Evolutionary conservation across 1,140 invertebrate genomes (phyloP).

Genomic region (Drosophila trapezifrons): DNA sequence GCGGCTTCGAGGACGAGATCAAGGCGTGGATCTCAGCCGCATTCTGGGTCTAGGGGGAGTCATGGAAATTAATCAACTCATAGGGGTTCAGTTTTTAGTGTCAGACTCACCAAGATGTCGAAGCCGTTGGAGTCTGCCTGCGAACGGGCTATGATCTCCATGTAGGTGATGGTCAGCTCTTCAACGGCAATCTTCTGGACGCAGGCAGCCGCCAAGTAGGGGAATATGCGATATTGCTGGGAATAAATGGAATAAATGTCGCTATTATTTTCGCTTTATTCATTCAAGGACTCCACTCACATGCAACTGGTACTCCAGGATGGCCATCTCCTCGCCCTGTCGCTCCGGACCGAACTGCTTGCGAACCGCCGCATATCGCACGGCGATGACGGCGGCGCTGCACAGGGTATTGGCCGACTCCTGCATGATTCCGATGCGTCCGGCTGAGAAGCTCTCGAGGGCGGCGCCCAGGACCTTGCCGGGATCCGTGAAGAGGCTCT

Average conservation of each 20-base stretch:
- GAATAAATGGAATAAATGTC: constrained; percentile 40
- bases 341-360: constrained; percentile 93
- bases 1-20: constrained; percentile 94
- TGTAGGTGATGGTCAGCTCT: constrained; percentile 85
- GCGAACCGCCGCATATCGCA: constrained; percentile 94
- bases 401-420: constrained; percentile 90
- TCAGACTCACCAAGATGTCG: constrained; percentile 85
- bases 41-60: constrained; percentile 86
- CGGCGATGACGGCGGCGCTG: constrained; percentile 92
- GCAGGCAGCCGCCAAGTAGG: constrained; percentile 93
- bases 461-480: constrained; percentile 91
- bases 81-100: fast-evolving
- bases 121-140: constrained; percentile 85
- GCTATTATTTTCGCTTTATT: background rate
- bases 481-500: constrained; percentile 90
- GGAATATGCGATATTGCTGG: constrained; percentile 96
- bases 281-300: constrained; percentile 83
- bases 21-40: constrained; percentile 96
- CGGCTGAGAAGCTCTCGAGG: constrained; percentile 93
- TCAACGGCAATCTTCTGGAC: constrained; percentile 90
- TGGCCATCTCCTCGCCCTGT: constrained; percentile 89
- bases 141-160: constrained; percentile 86
- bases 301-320: constrained; percentile 96
- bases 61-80: background rate
- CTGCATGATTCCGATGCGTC: constrained; percentile 89